Evolutionary conservation across 2,113 vertebrate species (phyloP).

Genomic region (Pithys albifrons): DNA sequence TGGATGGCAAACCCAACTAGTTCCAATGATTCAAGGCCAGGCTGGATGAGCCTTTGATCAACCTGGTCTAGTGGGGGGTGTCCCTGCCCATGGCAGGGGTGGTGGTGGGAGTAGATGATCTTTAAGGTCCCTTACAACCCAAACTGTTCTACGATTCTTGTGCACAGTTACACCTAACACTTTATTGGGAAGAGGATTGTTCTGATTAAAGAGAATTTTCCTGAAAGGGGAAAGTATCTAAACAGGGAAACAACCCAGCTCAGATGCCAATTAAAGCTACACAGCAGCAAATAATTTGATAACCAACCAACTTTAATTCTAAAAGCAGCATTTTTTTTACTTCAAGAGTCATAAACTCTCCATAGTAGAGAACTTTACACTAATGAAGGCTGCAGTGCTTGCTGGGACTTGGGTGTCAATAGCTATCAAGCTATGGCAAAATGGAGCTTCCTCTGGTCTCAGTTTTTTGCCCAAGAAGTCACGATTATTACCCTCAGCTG

Average conservation of each 20-base stretch:
- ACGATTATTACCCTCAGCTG: not conserved
- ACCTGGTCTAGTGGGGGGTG: not conserved
- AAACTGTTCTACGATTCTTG: rapidly evolving
- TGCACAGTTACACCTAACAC: rapidly evolving
- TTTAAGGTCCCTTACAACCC: not conserved
- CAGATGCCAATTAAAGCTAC: not conserved
- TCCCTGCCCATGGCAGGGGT: not conserved
- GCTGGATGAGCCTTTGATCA: not conserved
- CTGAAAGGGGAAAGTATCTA: not conserved
- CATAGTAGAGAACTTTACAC: rapidly evolving
- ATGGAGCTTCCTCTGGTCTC: not conserved
- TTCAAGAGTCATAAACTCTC: not conserved
- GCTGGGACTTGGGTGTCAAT: not conserved
- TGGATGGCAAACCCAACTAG: not conserved
- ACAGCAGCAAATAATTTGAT: not conserved
- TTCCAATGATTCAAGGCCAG: not conserved
- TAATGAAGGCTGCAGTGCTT: not conserved
- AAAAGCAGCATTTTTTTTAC: not conserved
- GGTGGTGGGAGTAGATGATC: not conserved
- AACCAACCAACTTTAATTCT: not conserved
- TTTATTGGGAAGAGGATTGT: not conserved
- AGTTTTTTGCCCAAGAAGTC: not conserved
- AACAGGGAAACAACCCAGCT: not conserved
- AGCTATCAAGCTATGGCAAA: not conserved
- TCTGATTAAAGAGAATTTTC: not conserved